A percentile compares a stretch with the other conserved stretches of the same genome.
Evolutionary conservation across 2,888 invertebrate species (phyloP).

Genomic region (Miltochrista miniata): DNA sequence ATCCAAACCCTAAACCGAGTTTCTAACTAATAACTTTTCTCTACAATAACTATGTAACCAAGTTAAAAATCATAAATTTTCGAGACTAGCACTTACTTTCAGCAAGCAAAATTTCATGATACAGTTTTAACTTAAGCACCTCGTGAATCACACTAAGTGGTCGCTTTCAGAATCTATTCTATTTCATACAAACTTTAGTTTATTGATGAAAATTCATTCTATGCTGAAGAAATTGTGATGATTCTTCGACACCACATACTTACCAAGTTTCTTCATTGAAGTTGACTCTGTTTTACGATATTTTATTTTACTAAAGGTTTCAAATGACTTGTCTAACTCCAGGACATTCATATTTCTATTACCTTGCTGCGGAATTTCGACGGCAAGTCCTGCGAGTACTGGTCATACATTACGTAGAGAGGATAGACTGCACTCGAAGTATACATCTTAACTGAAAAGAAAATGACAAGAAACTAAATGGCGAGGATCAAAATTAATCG

Average conservation of each 20-base stretch:
- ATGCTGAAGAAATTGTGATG: not conserved
- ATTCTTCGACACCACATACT: not conserved
- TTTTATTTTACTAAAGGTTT: not conserved
- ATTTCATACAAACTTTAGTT: not conserved
- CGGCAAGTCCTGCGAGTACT: slow-evolving; percentile 2
- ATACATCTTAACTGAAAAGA: not conserved
- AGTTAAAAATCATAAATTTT: too few relatives aligned
- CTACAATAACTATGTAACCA: too few relatives aligned
- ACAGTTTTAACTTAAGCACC: too few relatives aligned
- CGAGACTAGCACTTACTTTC: too few relatives aligned
- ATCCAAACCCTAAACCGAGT: too few relatives aligned
- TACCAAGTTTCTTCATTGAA: not conserved
- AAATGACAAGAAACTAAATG: slow-evolving; percentile 2
- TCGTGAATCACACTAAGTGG: too few relatives aligned
- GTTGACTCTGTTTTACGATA: not conserved
- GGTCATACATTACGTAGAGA: slow-evolving; percentile 4
- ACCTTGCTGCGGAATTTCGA: slow-evolving; percentile 3
- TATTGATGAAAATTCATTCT: not conserved
- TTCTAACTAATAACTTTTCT: too few relatives aligned
- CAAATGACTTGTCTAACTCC: slow-evolving; percentile 3
- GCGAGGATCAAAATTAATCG: not conserved
- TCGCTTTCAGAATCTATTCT: too few relatives aligned
- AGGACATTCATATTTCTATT: slow-evolving; percentile 8
- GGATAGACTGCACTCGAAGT: not conserved
- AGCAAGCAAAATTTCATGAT: too few relatives aligned